A percentile compares a stretch with the other conserved stretches of the same genome.
phyloP scores from a whole-genome alignment of 1,140 invertebrate genomes.

The Archivesica marissinica region DNA sequence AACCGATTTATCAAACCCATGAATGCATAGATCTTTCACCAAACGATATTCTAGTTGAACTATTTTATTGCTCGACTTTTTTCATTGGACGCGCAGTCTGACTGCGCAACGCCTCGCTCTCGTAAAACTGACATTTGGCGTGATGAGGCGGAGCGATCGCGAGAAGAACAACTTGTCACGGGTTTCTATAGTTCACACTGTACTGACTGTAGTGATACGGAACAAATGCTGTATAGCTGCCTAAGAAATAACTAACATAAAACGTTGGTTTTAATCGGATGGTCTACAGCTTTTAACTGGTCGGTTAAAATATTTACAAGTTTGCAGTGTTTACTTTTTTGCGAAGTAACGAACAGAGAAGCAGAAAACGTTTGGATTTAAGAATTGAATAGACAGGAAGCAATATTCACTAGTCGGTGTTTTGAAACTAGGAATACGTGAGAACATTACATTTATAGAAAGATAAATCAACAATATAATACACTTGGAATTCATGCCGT shows the following conservation, averaged over 20 bases:
- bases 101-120: constrained; percentile 10
- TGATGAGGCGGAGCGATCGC: constrained; percentile 10
- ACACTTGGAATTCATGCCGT: not conserved
- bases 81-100: constrained; percentile 20
- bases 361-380: not conserved
- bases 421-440: too few species aligned
- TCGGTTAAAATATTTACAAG: not conserved
- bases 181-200: constrained; percentile 53
- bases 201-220: constrained; percentile 15
- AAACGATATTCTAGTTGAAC: constrained; percentile 35
- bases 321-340: not conserved
- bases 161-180: constrained; percentile 37
- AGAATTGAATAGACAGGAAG: not conserved
- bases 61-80: constrained; percentile 15
- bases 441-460: not conserved
- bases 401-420: too few species aligned
- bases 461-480: not conserved
- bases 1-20: constrained; percentile 45
- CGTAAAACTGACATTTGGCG: constrained; percentile 44
- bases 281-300: not conserved
- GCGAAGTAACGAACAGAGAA: not conserved
- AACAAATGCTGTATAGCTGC: constrained; percentile 17
- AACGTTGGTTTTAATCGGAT: not conserved
- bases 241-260: not conserved
- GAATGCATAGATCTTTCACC: not conserved